Evolutionary conservation across 2,888 invertebrate genomes (phyloP).

Genomic region (Tipula unca): DNA sequence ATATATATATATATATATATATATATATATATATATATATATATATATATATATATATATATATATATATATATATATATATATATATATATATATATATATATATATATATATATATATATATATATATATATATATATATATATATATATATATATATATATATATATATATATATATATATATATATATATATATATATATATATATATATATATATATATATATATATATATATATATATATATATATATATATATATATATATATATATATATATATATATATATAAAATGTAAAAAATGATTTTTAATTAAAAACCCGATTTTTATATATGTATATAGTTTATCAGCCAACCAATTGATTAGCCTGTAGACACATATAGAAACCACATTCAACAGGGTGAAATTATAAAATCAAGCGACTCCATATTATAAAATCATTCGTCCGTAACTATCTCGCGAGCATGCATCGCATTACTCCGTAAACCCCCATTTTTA

Average conservation of each 20-base stretch:
- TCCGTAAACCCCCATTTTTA: neutral
- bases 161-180: neutral
- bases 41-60: neutral
- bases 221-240: neutral
- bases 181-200: neutral
- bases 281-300: neutral
- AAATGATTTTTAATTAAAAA: neutral
- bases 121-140: neutral
- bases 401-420: neutral
- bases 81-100: neutral
- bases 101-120: neutral
- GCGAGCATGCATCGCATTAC: neutral
- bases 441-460: neutral
- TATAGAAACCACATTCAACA: neutral
- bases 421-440: neutral
- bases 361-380: neutral
- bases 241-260: neutral
- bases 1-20: neutral
- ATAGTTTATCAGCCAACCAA: neutral
- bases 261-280: too few relatives aligned
- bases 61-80: too few relatives aligned
- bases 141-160: neutral
- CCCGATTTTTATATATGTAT: too few relatives aligned
- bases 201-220: too few relatives aligned
- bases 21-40: neutral